Conservation (phyloP, 2,888 invertebrate genomes). For the Nemapogon koenigi region DNA sequence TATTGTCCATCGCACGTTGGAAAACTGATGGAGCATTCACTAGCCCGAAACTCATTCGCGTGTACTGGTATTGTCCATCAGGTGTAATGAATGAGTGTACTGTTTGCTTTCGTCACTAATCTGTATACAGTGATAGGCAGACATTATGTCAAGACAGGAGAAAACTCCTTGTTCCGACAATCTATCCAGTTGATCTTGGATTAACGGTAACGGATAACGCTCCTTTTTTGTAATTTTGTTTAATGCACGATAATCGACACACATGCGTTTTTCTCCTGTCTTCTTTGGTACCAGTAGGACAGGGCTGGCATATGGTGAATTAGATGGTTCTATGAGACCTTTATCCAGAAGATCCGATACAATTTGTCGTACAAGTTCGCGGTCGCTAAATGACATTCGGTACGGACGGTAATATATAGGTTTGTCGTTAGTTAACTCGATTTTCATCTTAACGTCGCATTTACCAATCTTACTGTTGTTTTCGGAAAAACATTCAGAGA, state of each 20-base stretch:
- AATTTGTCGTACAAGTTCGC: constrained; percentile 16
- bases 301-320: constrained; percentile 18
- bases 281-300: constrained; percentile 18
- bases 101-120: constrained; percentile 1
- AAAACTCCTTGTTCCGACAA: constrained; percentile 10
- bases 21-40: constrained; percentile 3
- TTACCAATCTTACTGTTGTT: constrained; percentile 5
- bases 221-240: constrained; percentile 16
- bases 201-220: constrained; percentile 18
- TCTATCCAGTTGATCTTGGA: constrained; percentile 18
- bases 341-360: constrained; percentile 15
- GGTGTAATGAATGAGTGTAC: constrained; percentile 15
- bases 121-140: constrained; percentile 11
- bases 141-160: constrained; percentile 11
- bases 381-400: constrained; percentile 17
- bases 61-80: constrained; percentile 14
- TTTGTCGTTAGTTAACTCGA: constrained; percentile 10
- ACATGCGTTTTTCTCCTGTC: constrained; percentile 17
- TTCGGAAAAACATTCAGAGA: constrained; percentile 5
- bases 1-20: constrained; percentile 11
- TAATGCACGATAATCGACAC: constrained; percentile 17
- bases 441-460: constrained; percentile 9
- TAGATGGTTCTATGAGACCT: constrained; percentile 16
- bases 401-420: constrained; percentile 18
- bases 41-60: no score